Conservation (phyloP, 2,797 vertebrate species). For the Buphagus erythrorhynchus region DNA sequence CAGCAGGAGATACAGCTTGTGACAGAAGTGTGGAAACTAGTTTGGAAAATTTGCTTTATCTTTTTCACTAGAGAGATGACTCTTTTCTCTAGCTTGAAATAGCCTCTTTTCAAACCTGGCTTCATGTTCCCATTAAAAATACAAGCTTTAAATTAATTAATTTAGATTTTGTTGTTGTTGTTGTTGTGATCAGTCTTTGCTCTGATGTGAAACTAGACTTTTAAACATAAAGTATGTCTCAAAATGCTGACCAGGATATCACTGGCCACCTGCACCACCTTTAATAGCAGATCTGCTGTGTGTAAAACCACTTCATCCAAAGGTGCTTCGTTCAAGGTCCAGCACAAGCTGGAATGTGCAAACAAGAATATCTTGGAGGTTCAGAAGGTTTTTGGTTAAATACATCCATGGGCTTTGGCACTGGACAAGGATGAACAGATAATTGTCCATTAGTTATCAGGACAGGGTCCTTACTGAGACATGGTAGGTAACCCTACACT, state of each 20-base stretch:
- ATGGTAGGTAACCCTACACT: accelerated
- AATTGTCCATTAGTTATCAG: background rate
- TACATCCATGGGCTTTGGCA: background rate
- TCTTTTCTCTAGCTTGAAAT: background rate
- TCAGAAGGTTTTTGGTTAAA: background rate
- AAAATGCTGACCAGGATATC: background rate
- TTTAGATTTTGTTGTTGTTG: background rate
- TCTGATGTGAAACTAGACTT: background rate
- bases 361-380: background rate
- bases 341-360: background rate
- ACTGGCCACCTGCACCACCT: accelerated
- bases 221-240: background rate
- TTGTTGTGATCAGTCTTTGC: background rate
- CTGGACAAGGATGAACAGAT: background rate
- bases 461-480: background rate
- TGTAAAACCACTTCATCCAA: background rate
- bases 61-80: background rate
- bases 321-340: background rate
- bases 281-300: background rate
- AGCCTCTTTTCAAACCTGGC: background rate
- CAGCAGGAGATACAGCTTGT: background rate
- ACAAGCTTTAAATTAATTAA: background rate
- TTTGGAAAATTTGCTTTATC: background rate
- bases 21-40: background rate
- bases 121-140: background rate